phyloP scores from a whole-genome alignment of 2,888 invertebrate genomes.

The Brachycybe producta region DNA sequence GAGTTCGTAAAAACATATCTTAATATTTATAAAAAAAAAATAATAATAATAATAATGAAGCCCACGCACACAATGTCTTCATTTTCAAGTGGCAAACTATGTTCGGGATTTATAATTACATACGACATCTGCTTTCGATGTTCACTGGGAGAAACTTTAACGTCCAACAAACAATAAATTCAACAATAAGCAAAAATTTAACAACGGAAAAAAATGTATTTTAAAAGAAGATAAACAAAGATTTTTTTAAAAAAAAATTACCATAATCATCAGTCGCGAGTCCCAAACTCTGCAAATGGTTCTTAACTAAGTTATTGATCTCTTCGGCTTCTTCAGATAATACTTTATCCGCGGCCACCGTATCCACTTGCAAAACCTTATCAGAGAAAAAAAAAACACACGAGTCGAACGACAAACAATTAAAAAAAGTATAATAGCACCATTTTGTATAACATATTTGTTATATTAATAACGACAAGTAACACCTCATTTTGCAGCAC shows the following conservation, averaged over 20 bases:
- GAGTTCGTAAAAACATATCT: too few species aligned
- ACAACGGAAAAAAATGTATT: neutral
- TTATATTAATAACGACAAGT: neutral
- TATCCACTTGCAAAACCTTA: too few species aligned
- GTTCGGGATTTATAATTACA: slow-evolving; percentile 7
- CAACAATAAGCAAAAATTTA: neutral
- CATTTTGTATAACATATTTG: too few species aligned
- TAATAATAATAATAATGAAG: neutral
- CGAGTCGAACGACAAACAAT: neutral
- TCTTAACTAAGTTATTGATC: slow-evolving; percentile 12
- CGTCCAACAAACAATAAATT: neutral
- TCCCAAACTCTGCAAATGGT: slow-evolving; percentile 4
- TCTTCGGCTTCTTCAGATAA: neutral
- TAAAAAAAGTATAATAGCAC: too few species aligned
- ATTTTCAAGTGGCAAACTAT: neutral
- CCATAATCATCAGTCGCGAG: slow-evolving; percentile 10
- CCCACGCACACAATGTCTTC: slow-evolving; percentile 10
- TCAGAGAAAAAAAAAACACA: too few species aligned
- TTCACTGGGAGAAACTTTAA: neutral
- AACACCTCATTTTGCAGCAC: neutral
- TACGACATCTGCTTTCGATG: too few species aligned
- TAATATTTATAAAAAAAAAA: too few species aligned
- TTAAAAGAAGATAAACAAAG: neutral
- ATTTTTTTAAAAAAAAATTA: neutral
- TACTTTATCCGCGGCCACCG: too few species aligned